Conservation (phyloP, 2,797 vertebrate species). For the Myotis vivesi region DNA sequence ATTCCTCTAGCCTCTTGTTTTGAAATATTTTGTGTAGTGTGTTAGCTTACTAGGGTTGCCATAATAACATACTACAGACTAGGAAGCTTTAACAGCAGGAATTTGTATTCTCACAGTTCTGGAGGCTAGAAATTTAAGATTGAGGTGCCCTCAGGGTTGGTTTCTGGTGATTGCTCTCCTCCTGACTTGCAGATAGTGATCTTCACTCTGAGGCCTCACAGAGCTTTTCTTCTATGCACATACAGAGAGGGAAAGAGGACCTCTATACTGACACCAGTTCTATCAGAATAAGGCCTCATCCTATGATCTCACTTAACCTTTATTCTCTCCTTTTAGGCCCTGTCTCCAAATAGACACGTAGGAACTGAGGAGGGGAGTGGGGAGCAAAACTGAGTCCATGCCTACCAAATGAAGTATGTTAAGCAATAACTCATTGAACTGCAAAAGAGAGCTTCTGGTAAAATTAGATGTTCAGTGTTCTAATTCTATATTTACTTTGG, state of each 20-base stretch:
- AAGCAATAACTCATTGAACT: constrained; percentile 11
- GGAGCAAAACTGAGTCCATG: neutral
- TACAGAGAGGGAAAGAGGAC: neutral
- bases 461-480: constrained; percentile 7
- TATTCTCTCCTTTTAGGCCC: neutral
- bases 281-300: neutral
- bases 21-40: neutral
- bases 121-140: neutral
- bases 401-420: neutral
- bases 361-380: neutral
- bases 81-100: neutral
- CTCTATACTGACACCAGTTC: neutral
- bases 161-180: neutral
- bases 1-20: neutral
- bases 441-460: neutral
- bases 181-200: neutral
- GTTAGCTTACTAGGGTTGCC: neutral
- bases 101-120: neutral
- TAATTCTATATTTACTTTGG: neutral
- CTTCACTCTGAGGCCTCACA: neutral
- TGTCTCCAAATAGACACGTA: neutral
- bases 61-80: neutral
- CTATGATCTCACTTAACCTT: neutral
- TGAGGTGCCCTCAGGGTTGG: neutral
- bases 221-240: neutral